A percentile compares a stretch with the other conserved stretches of the same genome.
Evolutionary conservation across 2,797 vertebrate species (phyloP).

Genomic region (Brachymystax lenok): DNA sequence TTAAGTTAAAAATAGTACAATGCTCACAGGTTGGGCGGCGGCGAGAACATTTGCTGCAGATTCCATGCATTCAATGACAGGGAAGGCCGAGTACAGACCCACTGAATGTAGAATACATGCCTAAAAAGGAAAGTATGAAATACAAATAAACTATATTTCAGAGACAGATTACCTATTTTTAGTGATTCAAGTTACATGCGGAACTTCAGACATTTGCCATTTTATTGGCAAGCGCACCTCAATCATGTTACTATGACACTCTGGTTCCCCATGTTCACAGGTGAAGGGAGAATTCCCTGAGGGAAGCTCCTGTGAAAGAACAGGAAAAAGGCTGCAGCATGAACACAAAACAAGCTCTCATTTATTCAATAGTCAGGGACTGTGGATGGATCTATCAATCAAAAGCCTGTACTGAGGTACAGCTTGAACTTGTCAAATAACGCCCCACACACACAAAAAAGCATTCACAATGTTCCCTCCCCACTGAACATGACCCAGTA

Average conservation of each 20-base stretch:
- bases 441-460: too few species aligned
- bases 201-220: neutral
- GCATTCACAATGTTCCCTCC: too few species aligned
- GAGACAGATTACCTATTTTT: neutral
- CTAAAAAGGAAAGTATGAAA: constrained; percentile 54
- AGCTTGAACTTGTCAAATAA: too few species aligned
- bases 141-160: too few species aligned
- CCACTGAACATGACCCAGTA: neutral
- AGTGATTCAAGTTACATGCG: neutral
- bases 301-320: constrained; percentile 59
- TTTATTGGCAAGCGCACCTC: constrained; percentile 73
- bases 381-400: neutral
- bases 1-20: neutral
- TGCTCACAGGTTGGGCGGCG: constrained; percentile 68
- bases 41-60: constrained; percentile 60
- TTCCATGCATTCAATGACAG: constrained; percentile 84
- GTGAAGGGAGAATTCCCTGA: constrained; percentile 72
- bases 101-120: constrained; percentile 77
- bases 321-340: neutral
- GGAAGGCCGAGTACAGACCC: constrained; percentile 53
- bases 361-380: neutral
- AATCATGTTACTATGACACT: constrained; percentile 84
- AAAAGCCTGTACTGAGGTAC: neutral
- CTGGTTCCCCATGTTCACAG: constrained; percentile 84
- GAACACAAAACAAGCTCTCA: neutral